phyloP scores from a whole-genome alignment of 2,113 vertebrate genomes.

The Ariopsis seemanni region DNA sequence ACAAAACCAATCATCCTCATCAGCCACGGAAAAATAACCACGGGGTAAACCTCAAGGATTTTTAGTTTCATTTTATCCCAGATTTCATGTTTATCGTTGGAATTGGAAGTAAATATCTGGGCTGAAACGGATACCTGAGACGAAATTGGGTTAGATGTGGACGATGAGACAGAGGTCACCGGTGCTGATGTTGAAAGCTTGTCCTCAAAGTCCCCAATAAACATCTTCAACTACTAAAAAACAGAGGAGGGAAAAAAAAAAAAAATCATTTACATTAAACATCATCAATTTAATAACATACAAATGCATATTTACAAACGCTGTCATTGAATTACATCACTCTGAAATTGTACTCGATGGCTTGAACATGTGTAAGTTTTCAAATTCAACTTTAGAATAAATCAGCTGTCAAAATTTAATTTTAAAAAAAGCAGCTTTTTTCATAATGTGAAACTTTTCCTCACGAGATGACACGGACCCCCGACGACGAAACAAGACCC shows the following conservation, averaged over 20 bases:
- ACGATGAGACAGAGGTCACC: conserved; percentile 83
- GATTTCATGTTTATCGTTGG: neutral
- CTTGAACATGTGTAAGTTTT: neutral
- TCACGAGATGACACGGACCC: neutral
- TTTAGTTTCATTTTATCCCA: neutral
- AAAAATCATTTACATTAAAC: too few relatives aligned
- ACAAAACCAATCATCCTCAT: neutral
- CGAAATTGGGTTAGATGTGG: conserved; percentile 78
- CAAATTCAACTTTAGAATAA: neutral
- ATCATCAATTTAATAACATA: neutral
- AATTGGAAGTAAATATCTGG: neutral
- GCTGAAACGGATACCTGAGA: conserved; percentile 72
- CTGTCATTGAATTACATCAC: neutral
- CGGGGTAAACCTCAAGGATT: neutral
- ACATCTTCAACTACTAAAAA: conserved; percentile 87
- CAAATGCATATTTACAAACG: neutral
- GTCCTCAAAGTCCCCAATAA: conserved; percentile 87
- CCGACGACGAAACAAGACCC: neutral
- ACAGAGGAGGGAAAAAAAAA: neutral
- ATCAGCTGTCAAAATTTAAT: neutral
- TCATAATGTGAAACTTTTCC: neutral
- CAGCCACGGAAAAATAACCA: neutral
- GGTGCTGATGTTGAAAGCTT: conserved; percentile 82
- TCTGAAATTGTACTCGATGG: neutral
- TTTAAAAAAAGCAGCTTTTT: too few relatives aligned